Evolutionary conservation across 37 sponge, comb jelly and placozoan species (phyloP), one percentile per base, ranked within the genome.

Genomic region (Diacarnus erythraeanus): DNA sequence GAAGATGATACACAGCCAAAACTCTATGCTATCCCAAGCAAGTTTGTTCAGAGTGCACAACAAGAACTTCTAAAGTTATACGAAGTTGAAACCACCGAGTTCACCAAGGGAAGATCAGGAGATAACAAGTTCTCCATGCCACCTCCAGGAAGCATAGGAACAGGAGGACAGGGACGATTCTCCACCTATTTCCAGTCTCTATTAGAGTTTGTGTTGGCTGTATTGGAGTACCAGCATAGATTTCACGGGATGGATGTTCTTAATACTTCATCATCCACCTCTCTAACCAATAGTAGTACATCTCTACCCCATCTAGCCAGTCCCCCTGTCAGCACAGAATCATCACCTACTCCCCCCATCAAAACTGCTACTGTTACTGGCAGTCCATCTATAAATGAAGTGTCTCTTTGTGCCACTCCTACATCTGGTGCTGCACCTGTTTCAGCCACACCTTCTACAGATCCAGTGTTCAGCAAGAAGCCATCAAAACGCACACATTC

Each of bases 101-200:
- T 89, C 37, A 63, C 69, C 3, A 44, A 68, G 30, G 38, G 38
- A 40, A 84, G 75, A 44, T 30, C 44, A 12, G 41, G 40, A 26
- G 51, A 64, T 33, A 25, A 23, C 12, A 67, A 57, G 58, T 35
- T 9, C 3, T 26, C 42, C 68, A 83, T 83, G 40, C 94, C 91
- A 64, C 86, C 80, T 25, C 65, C 83, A 0, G 76, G 59, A 0
- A 89, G 84, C 57, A 64, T 89, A 1, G 77, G 72, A 8, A 42
- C 60, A 5, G 86, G 86, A 23, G 89, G 89, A 1, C 29, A 31
- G 6, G 95, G 95, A 23, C 78, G 64, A 51, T 96, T 96, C 81
- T 87, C 88, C 66, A 87, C 91, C 1, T 96, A 96, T 77, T 77
- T 89, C 2, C 96, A 96, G 56, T 51, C 90, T 4, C 64, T 92